These are phyloP conservation scores for Nylanderia fulva DNA, from an alignment of 1,140 invertebrate genomes.

Conservation along the genomic window DNA sequence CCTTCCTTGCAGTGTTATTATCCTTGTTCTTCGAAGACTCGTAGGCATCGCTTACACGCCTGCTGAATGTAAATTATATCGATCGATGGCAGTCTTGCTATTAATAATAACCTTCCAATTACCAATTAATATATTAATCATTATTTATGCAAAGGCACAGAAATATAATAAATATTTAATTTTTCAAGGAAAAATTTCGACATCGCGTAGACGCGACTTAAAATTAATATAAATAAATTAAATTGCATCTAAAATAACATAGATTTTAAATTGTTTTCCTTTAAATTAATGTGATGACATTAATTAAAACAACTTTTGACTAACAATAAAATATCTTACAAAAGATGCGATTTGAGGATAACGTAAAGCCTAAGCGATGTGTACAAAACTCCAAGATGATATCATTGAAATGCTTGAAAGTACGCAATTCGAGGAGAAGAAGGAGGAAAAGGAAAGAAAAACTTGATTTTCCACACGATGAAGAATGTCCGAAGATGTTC, in stretches of 20 bases:
- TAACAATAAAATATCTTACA: neutral
- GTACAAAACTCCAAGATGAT: conserved; percentile 31
- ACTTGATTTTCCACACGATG: conserved; percentile 71
- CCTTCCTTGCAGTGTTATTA: conserved; percentile 69
- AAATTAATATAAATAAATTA: neutral
- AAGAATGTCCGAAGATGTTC: conserved; percentile 61
- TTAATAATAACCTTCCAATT: neutral
- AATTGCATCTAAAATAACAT: neutral
- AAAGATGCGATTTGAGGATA: conserved; percentile 10
- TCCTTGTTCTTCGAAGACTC: conserved; percentile 36
- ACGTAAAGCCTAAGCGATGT: conserved; percentile 3
- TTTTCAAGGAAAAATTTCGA: neutral
- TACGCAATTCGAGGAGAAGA: conserved; percentile 6
- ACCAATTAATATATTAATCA: neutral
- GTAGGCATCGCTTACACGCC: conserved; percentile 34
- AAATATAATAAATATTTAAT: neutral
- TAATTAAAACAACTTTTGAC: neutral
- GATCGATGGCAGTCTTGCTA: conserved; percentile 13
- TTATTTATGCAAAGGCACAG: neutral
- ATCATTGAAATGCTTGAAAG: conserved; percentile 52
- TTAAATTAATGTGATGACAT: neutral
- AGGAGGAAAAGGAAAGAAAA: neutral
- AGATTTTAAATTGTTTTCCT: neutral
- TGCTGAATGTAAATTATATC: conserved; percentile 24
- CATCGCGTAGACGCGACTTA: neutral